A percentile compares a stretch with the other conserved stretches of the same genome.
Evolutionary conservation across 2,113 vertebrate species (phyloP).

Genomic region (Phalacrocorax pelagicus): DNA sequence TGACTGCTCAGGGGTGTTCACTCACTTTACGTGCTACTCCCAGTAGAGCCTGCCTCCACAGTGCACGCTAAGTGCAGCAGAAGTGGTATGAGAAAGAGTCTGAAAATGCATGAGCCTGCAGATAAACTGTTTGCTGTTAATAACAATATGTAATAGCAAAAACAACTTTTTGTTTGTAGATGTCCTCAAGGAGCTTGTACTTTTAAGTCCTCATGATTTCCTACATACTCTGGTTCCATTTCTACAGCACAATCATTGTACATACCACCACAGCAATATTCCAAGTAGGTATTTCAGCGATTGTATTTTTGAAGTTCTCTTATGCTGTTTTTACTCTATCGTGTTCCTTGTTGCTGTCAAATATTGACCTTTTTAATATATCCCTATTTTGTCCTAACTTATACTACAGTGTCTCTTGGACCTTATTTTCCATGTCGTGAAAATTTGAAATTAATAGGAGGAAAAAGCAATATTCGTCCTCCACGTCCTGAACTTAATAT

Average conservation of each 20-base stretch:
- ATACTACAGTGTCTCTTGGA: constrained; percentile 93
- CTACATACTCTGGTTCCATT: constrained; percentile 98
- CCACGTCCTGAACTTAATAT: constrained; percentile 98
- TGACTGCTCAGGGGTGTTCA: background rate
- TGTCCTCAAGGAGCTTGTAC: constrained; percentile 96
- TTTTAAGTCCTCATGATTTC: constrained; percentile 98
- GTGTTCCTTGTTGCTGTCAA: constrained; percentile 52
- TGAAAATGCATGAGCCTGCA: constrained; percentile 46
- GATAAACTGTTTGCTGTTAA: constrained; percentile 49
- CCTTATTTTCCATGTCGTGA: constrained; percentile 99
- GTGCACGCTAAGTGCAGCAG: background rate
- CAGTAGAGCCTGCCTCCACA: background rate
- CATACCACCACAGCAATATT: constrained; percentile 99
- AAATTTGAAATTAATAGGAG: constrained; percentile 99
- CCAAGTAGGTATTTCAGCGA: constrained; percentile 85
- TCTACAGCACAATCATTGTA: constrained; percentile 99
- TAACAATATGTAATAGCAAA: constrained; percentile 64
- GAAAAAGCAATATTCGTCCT: constrained; percentile 98
- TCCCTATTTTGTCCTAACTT: constrained; percentile 72
- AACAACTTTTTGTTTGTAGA: constrained; percentile 80
- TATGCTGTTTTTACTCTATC: constrained; percentile 52
- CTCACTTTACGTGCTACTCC: background rate
- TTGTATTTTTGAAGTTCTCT: constrained; percentile 66
- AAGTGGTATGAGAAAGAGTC: background rate
- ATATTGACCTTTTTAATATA: constrained; percentile 69